These are phyloP conservation scores for Sepioteuthis lessoniana DNA, from an alignment of 2,888 invertebrate genomes.

Conservation along the genomic window DNA sequence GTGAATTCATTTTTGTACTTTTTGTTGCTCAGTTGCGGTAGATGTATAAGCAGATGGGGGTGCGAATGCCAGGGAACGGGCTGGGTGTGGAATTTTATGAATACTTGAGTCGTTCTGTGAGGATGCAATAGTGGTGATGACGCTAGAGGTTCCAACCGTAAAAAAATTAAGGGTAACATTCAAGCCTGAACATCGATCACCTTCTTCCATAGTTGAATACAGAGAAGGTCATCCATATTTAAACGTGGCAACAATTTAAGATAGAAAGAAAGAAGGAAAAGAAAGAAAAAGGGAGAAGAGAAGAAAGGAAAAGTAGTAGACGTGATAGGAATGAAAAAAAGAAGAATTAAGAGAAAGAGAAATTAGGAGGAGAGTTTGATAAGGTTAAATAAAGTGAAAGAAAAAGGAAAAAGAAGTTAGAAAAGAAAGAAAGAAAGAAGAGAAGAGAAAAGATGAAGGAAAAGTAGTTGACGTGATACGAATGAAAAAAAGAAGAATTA, in stretches of 20 bases:
- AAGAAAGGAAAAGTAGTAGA: background rate
- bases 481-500: background rate
- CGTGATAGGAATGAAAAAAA: too few species aligned
- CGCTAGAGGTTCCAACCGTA: background rate
- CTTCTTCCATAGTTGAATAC: background rate
- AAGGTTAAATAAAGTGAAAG: too few species aligned
- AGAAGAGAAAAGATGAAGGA: background rate
- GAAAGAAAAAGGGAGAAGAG: background rate
- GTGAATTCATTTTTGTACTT: too few species aligned
- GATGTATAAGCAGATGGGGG: too few species aligned
- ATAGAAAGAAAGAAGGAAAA: background rate
- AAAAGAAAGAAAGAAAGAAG: background rate
- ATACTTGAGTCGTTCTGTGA: too few species aligned
- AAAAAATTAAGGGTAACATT: background rate
- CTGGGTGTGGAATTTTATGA: too few species aligned
- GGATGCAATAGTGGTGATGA: background rate
- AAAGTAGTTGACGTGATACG: too few species aligned
- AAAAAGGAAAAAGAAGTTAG: too few species aligned
- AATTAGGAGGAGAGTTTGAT: too few species aligned
- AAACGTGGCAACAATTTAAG: background rate
- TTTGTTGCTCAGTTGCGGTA: too few species aligned
- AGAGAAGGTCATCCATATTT: background rate
- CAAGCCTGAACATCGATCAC: background rate
- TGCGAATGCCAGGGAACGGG: too few species aligned
- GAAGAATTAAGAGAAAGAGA: too few species aligned